These are phyloP conservation scores for Caenorhabditis sulstoni DNA, from an alignment of 2,888 invertebrate species.

Conservation along the genomic window DNA sequence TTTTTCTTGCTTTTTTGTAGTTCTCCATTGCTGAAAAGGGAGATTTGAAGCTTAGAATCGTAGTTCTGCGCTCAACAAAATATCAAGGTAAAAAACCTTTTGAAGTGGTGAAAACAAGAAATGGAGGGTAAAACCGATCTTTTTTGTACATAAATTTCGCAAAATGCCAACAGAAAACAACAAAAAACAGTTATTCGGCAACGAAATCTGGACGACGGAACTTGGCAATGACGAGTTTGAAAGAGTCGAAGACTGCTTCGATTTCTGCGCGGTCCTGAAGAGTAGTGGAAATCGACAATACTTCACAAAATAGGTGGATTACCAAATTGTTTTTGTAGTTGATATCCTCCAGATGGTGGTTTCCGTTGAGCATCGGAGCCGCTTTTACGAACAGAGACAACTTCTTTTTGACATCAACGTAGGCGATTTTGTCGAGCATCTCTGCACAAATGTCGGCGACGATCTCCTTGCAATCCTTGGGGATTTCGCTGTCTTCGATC, in stretches of 20 bases:
- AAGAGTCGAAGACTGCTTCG: constrained; percentile 57
- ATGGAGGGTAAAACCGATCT: constrained; percentile 5
- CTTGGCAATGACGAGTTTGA: constrained; percentile 65
- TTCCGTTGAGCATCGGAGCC: constrained; percentile 70
- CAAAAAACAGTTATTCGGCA: constrained; percentile 42
- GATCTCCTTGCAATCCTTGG: constrained; percentile 40
- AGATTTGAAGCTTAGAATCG: too few relatives aligned
- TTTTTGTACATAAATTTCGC: constrained; percentile 20
- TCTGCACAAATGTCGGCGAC: constrained; percentile 57
- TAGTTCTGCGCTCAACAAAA: too few relatives aligned
- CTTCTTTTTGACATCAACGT: constrained; percentile 35
- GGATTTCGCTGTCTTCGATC: constrained; percentile 22
- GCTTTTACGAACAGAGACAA: constrained; percentile 54
- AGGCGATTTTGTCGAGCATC: constrained; percentile 34
- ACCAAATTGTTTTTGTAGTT: constrained; percentile 67
- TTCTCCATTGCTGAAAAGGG: too few relatives aligned
- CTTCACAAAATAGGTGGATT: neutral
- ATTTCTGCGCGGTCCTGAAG: constrained; percentile 59
- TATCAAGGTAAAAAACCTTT: neutral
- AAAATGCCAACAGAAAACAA: constrained; percentile 8
- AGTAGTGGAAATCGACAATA: too few relatives aligned
- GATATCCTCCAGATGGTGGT: constrained; percentile 74
- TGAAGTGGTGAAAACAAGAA: neutral
- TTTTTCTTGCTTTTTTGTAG: neutral
- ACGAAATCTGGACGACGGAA: constrained; percentile 66